These are phyloP conservation scores for Jacana jacana DNA, from an alignment of 2,113 vertebrate genomes.

Conservation along the genomic window DNA sequence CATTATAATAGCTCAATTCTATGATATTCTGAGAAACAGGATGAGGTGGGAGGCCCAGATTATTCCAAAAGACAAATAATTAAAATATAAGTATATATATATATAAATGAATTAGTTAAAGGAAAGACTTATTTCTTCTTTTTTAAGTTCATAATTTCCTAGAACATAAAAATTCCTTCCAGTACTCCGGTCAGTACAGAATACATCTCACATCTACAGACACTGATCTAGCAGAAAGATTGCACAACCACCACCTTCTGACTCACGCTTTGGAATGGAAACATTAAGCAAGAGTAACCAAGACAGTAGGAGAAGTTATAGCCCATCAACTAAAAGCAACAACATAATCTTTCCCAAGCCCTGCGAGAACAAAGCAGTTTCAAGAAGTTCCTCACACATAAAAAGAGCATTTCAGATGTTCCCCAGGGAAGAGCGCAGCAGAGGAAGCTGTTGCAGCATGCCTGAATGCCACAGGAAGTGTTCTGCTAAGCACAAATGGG, in stretches of 20 bases:
- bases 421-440: background rate
- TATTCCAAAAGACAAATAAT: background rate
- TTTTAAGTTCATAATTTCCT: background rate
- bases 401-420: background rate
- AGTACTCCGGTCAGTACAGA: background rate
- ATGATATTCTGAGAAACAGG: background rate
- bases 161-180: background rate
- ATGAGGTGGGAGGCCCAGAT: background rate
- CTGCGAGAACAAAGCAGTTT: slow-evolving; percentile 37
- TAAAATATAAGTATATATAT: too few relatives aligned
- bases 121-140: background rate
- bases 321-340: background rate
- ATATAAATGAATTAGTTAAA: too few relatives aligned
- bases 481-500: background rate
- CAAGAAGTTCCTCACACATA: background rate
- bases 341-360: slow-evolving; percentile 44
- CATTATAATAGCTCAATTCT: background rate
- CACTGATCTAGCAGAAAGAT: background rate
- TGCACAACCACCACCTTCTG: slow-evolving; percentile 47
- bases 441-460: slow-evolving; percentile 18
- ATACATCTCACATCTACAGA: background rate
- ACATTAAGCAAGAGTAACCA: slow-evolving; percentile 47
- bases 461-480: background rate
- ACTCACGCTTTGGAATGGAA: slow-evolving; percentile 38
- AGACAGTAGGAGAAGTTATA: slow-evolving; percentile 56